Percentiles rank a stretch among this genome's conserved stretches.
These are phyloP conservation scores for Montipora efflorescens DNA, from an alignment of 64 coral and sea anemone species.

Conservation along the genomic window DNA sequence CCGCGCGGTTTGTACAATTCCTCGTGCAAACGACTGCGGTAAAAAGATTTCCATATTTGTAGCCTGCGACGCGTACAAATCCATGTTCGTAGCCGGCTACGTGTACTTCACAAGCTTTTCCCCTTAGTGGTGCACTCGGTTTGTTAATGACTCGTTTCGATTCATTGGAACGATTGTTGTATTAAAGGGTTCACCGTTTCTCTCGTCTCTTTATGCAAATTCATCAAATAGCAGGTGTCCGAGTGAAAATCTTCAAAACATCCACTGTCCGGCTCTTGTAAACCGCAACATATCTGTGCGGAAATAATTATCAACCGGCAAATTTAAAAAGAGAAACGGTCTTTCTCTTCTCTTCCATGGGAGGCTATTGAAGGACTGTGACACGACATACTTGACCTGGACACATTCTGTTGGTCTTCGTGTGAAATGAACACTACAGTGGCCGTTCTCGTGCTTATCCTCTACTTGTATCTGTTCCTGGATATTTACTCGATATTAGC, in stretches of 20 bases:
- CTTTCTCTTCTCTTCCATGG: too few species aligned
- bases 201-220: slow-evolving; percentile 12
- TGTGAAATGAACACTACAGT: slow-evolving; percentile 24
- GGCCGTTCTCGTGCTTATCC: background rate
- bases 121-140: too few species aligned
- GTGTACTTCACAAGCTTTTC: too few species aligned
- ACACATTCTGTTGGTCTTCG: background rate
- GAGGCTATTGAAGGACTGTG: background rate
- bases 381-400: background rate
- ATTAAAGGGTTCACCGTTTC: too few species aligned
- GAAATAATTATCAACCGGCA: background rate
- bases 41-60: too few species aligned
- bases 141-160: too few species aligned
- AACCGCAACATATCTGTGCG: background rate
- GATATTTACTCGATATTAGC: slow-evolving; percentile 9
- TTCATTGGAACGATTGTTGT: too few species aligned
- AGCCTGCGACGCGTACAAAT: too few species aligned
- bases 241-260: slow-evolving; percentile 12
- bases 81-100: too few species aligned
- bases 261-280: background rate
- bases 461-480: slow-evolving; percentile 13
- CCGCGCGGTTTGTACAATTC: too few species aligned
- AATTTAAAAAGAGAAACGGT: background rate
- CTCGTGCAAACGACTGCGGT: too few species aligned
- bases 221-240: background rate